Percentiles rank a stretch among this genome's conserved stretches.
Evolutionary conservation across 2,797 vertebrate genomes (phyloP).

Genomic region (Dromococcyx pavoninus): DNA sequence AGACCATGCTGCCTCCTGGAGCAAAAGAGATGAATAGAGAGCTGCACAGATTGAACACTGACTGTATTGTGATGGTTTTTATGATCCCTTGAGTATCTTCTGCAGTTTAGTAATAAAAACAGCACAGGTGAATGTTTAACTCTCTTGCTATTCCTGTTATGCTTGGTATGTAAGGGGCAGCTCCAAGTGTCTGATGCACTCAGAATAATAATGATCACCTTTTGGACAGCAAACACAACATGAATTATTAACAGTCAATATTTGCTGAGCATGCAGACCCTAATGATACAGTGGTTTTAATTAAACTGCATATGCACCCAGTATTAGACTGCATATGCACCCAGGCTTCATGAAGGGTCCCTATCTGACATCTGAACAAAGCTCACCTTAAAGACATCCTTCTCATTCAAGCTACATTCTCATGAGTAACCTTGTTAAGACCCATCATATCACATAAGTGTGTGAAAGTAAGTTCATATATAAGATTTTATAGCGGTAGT

Average conservation of each 20-base stretch:
- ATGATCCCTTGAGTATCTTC: background rate
- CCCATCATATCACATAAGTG: background rate
- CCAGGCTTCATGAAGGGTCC: background rate
- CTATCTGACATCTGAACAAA: background rate
- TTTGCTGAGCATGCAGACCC: background rate
- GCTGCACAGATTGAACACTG: background rate
- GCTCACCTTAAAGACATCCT: background rate
- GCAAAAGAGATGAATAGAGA: constrained; percentile 43
- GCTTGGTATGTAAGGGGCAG: background rate
- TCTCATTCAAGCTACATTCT: background rate
- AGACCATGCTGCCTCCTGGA: constrained; percentile 63
- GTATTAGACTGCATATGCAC: too few relatives aligned
- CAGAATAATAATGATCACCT: constrained; percentile 24
- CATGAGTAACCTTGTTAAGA: background rate
- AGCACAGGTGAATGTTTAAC: background rate
- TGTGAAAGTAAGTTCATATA: background rate
- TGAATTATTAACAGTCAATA: constrained; percentile 46
- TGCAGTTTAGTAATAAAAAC: background rate
- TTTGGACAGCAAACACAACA: constrained; percentile 6
- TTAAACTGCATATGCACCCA: background rate
- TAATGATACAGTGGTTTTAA: background rate
- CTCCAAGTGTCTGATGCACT: background rate
- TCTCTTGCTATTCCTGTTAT: background rate
- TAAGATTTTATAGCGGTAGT: background rate
- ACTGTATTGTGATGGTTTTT: background rate